Conservation (phyloP, 2,888 invertebrate genomes). For the Atherix ibis region DNA sequence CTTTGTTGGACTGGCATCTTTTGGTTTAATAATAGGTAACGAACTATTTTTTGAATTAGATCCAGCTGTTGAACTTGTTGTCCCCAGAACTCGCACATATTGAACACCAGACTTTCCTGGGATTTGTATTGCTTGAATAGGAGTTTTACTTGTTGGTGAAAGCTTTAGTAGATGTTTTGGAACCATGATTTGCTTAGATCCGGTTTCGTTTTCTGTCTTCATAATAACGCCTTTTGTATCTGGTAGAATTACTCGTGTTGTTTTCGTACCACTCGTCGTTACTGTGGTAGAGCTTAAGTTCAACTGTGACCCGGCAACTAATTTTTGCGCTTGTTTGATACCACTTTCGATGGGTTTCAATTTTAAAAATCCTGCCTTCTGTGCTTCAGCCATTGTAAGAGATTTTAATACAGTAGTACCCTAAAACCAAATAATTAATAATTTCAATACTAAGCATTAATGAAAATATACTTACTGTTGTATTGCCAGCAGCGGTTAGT, state of each 20-base stretch:
- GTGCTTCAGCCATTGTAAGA: conserved; percentile 5
- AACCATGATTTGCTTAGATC: conserved; percentile 24
- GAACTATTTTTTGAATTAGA: conserved; percentile 21
- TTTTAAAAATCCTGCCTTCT: conserved; percentile 9
- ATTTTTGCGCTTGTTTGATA: conserved; percentile 2
- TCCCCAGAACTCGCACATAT: conserved; percentile 48
- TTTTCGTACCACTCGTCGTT: conserved; percentile 2
- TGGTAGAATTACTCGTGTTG: conserved; percentile 2
- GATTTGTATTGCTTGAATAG: conserved; percentile 25
- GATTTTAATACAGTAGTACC: conserved; percentile 5
- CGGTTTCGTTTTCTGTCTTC: conserved; percentile 19
- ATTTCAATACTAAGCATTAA: background rate
- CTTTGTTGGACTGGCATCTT: conserved; percentile 15
- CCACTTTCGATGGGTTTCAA: conserved; percentile 3
- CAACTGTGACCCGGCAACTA: conserved; percentile 1
- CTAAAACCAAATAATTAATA: conserved; percentile 1
- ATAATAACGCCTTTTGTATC: conserved; percentile 16
- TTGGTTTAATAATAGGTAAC: conserved; percentile 20
- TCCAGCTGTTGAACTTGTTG: conserved; percentile 27
- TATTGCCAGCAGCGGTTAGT: too few species aligned
- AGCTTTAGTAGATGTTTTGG: conserved; percentile 26
- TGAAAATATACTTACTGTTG: too few species aligned
- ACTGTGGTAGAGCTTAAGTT: conserved; percentile 6
- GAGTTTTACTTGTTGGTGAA: conserved; percentile 12
- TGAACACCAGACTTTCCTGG: conserved; percentile 36